Evolutionary conservation across 2,797 vertebrate genomes (phyloP).

Genomic region (Sebastes hopkinsi): DNA sequence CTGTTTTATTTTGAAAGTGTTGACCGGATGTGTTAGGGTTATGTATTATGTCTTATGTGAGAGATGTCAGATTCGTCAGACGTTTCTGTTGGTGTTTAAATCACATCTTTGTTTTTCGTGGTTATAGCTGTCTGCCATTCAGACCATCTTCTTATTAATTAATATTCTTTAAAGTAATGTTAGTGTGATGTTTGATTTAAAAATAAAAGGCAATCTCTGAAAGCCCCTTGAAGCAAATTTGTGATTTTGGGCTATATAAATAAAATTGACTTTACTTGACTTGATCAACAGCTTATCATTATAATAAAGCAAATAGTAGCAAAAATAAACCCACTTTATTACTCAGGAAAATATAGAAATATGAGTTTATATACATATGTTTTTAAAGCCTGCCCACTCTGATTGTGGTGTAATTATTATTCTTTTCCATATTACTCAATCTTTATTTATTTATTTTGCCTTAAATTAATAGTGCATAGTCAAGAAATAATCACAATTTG

Average conservation of each 20-base stretch:
- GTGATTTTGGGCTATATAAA: not conserved
- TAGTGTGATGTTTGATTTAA: not conserved
- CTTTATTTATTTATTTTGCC: too few species aligned
- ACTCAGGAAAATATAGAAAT: too few species aligned
- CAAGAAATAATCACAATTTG: not conserved
- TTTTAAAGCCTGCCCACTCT: too few species aligned
- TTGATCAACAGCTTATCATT: not conserved
- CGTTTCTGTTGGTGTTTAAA: not conserved
- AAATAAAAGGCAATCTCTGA: not conserved
- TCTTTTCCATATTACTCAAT: too few species aligned
- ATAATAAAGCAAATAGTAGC: not conserved
- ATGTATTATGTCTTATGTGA: not conserved
- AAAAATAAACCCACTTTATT: not conserved
- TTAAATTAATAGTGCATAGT: too few species aligned
- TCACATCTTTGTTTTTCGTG: not conserved
- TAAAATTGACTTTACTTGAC: too few species aligned
- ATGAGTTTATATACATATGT: too few species aligned
- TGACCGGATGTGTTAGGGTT: not conserved
- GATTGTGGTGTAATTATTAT: too few species aligned
- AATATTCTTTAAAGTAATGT: not conserved
- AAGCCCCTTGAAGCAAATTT: not conserved
- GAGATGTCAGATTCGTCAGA: not conserved
- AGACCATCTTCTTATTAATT: not conserved
- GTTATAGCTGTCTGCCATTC: not conserved
- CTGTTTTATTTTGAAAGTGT: conserved; percentile 10